phyloP scores from a whole-genome alignment of 2,797 vertebrate species.

The Erithacus rubecula region DNA sequence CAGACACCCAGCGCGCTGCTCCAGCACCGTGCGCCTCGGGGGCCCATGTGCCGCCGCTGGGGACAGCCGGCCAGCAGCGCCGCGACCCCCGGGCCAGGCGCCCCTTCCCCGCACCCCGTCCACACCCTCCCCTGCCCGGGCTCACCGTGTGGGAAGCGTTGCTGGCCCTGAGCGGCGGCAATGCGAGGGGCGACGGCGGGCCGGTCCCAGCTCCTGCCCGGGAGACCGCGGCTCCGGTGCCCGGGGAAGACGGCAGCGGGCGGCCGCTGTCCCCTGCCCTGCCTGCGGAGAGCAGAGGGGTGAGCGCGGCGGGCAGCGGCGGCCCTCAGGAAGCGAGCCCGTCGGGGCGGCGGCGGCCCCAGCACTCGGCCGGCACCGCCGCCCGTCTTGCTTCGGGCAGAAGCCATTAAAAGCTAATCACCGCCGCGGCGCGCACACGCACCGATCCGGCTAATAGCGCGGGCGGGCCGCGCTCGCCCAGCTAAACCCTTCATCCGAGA shows the following conservation, averaged over 20 bases:
- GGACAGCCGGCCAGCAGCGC: not conserved
- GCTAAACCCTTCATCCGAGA: slow-evolving; percentile 46
- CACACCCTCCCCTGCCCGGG: not conserved
- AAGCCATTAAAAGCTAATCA: slow-evolving; percentile 40
- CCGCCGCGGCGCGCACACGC: slow-evolving; percentile 7
- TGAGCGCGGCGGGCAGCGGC: not conserved
- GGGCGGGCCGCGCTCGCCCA: not conserved
- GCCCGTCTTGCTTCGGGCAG: slow-evolving; percentile 1
- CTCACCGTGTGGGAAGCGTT: slow-evolving; percentile 83
- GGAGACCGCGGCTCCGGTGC: slow-evolving; percentile 74
- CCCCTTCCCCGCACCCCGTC: not conserved
- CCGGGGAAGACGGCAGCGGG: slow-evolving; percentile 81
- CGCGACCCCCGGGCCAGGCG: not conserved
- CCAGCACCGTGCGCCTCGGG: not conserved
- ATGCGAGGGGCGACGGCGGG: slow-evolving; percentile 80
- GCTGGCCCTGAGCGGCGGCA: slow-evolving; percentile 85
- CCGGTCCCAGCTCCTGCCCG: slow-evolving; percentile 80
- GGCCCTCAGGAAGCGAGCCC: not conserved
- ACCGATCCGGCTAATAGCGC: slow-evolving; percentile 23
- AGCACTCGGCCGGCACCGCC: not conserved
- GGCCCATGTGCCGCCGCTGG: not conserved
- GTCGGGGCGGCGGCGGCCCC: not conserved
- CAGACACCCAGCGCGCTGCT: not conserved
- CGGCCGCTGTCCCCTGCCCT: slow-evolving; percentile 81
- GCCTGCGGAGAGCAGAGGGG: slow-evolving; percentile 72